phyloP scores from a whole-genome alignment of 2,888 invertebrate genomes.

The Pheosia gnoma region DNA sequence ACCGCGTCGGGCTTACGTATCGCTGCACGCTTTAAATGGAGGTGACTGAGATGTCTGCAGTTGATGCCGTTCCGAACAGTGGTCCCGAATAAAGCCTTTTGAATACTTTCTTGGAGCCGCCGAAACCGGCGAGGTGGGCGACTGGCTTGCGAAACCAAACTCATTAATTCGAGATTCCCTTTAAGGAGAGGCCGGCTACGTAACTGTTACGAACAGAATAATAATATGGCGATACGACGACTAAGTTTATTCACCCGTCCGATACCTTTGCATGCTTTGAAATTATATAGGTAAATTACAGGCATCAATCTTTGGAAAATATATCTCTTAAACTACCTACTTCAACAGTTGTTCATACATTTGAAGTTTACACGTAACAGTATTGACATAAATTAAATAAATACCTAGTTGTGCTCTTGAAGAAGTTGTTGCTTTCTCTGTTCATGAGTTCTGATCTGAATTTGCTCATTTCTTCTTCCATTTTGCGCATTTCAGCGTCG shows the following conservation, averaged over 20 bases:
- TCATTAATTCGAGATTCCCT: slow-evolving; percentile 81
- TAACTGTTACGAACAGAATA: slow-evolving; percentile 65
- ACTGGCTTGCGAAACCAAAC: slow-evolving; percentile 72
- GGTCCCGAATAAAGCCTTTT: slow-evolving; percentile 80
- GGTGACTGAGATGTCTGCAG: slow-evolving; percentile 80
- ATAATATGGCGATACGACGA: slow-evolving; percentile 53
- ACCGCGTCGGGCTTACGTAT: slow-evolving; percentile 82
- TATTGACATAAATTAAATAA: slow-evolving; percentile 46
- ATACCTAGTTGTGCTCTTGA: slow-evolving; percentile 95
- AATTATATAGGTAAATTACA: neutral
- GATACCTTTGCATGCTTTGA: neutral
- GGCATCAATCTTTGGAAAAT: neutral
- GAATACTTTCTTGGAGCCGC: slow-evolving; percentile 66
- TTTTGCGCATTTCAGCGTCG: slow-evolving; percentile 98
- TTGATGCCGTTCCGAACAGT: slow-evolving; percentile 80
- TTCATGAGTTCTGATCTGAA: slow-evolving; percentile 97
- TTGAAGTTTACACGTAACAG: neutral
- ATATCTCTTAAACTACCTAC: no score
- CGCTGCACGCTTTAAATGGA: slow-evolving; percentile 85
- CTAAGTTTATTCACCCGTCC: slow-evolving; percentile 35
- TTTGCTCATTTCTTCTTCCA: slow-evolving; percentile 99
- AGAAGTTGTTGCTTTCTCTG: slow-evolving; percentile 95
- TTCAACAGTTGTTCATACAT: neutral
- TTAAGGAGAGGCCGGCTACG: slow-evolving; percentile 68
- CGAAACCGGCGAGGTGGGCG: slow-evolving; percentile 63